Evolutionary conservation across 2,888 invertebrate species (phyloP).

Genomic region (Sphecodes monilicornis): DNA sequence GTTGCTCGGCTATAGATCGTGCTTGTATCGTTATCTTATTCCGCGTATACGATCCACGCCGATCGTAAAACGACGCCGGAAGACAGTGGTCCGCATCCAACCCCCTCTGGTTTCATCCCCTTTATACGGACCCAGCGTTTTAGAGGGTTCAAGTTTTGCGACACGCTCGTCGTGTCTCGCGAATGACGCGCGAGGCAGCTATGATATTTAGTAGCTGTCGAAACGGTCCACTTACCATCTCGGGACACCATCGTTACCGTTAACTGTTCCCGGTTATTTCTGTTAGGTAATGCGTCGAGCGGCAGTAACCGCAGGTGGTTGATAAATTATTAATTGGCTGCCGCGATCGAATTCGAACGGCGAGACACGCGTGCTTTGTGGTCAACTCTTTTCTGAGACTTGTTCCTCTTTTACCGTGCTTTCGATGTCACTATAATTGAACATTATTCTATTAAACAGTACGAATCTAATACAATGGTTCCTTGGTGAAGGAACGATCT

Average conservation of each 20-base stretch:
- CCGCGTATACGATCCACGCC: slow-evolving; percentile 27
- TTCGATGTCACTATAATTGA: not conserved
- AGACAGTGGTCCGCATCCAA: slow-evolving; percentile 16
- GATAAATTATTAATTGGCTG: slow-evolving; percentile 41
- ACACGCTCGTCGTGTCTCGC: slow-evolving; percentile 7
- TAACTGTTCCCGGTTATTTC: slow-evolving; percentile 26
- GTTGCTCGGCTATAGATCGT: not conserved
- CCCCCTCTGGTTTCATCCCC: not conserved
- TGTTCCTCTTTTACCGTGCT: not conserved
- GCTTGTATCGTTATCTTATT: slow-evolving; percentile 39
- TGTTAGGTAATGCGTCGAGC: slow-evolving; percentile 14
- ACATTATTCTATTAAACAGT: not conserved
- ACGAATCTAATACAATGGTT: not conserved
- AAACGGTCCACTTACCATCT: slow-evolving; percentile 17
- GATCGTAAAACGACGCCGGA: slow-evolving; percentile 44
- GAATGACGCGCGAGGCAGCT: not conserved
- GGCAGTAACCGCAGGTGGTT: slow-evolving; percentile 42
- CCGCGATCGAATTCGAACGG: slow-evolving; percentile 27
- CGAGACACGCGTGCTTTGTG: not conserved
- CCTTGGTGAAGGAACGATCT: not conserved
- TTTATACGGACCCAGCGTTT: slow-evolving; percentile 3
- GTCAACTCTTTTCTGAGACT: not conserved
- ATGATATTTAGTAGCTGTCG: slow-evolving; percentile 35
- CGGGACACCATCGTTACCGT: slow-evolving; percentile 18
- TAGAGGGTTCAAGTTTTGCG: slow-evolving; percentile 29